A percentile compares a stretch with the other conserved stretches of the same genome.
These are phyloP conservation scores for Pachycephala philippinensis DNA, from an alignment of 2,113 vertebrate species.

Conservation along the genomic window DNA sequence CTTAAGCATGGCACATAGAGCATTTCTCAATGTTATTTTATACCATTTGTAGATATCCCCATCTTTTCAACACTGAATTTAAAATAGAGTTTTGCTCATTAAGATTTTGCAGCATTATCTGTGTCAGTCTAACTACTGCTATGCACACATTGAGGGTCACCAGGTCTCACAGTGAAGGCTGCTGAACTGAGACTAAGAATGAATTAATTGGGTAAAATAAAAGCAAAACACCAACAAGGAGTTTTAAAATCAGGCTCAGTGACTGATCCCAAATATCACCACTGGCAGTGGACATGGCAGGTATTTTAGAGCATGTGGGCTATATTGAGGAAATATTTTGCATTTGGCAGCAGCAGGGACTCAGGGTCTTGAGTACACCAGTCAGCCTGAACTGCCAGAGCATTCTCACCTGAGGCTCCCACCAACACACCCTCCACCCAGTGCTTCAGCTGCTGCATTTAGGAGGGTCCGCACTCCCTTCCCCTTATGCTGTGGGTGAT, in stretches of 20 bases:
- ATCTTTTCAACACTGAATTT: background rate
- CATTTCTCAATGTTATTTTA: background rate
- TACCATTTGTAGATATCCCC: background rate
- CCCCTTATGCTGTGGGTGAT: background rate
- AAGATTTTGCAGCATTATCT: background rate
- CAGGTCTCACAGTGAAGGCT: background rate
- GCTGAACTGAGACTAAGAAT: background rate
- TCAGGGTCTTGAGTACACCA: too few species aligned
- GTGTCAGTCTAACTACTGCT: background rate
- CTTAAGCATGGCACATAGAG: background rate
- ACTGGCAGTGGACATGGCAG: background rate
- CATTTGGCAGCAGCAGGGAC: background rate
- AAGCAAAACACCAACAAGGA: background rate
- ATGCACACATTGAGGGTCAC: background rate
- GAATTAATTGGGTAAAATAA: background rate
- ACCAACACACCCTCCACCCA: background rate
- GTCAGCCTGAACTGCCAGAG: background rate
- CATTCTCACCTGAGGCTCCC: background rate
- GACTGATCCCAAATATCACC: background rate
- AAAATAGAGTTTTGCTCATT: background rate
- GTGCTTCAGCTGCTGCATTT: background rate
- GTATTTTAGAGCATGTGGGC: background rate
- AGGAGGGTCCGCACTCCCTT: background rate
- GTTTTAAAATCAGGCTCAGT: background rate
- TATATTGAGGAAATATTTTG: background rate